Conservation (phyloP, 1,140 invertebrate species). For the Saccostrea cuccullata region DNA sequence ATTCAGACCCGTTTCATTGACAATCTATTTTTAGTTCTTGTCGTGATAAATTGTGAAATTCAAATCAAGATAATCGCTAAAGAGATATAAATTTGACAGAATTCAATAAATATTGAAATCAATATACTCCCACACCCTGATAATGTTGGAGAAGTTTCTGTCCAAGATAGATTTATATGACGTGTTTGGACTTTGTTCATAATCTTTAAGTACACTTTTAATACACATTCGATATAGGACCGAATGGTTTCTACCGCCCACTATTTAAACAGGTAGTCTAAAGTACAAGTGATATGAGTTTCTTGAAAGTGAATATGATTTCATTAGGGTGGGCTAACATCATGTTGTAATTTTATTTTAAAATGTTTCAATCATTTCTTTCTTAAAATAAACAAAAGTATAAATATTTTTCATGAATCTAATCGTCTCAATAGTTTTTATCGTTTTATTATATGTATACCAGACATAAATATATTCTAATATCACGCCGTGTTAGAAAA, state of each 20-base stretch:
- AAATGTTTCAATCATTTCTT: too few relatives aligned
- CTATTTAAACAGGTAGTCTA: neutral
- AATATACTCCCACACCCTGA: neutral
- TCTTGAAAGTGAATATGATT: neutral
- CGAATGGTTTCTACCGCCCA: neutral
- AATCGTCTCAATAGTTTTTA: neutral
- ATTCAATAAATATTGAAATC: conserved; percentile 1
- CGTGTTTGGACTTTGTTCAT: neutral
- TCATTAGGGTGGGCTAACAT: too few relatives aligned
- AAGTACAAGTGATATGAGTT: neutral
- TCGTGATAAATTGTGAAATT: neutral
- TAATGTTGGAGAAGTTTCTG: neutral
- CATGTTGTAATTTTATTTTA: too few relatives aligned
- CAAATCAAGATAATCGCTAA: neutral
- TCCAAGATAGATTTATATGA: neutral
- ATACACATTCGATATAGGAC: neutral
- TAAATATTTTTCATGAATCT: too few relatives aligned
- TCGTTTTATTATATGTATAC: neutral
- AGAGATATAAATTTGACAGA: conserved; percentile 29
- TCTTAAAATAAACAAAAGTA: too few relatives aligned
- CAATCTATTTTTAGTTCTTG: too few relatives aligned
- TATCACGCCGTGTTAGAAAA: too few relatives aligned
- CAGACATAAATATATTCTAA: neutral
- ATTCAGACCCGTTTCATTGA: neutral
- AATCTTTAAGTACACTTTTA: neutral